These are phyloP conservation scores for Pelecanus crispus DNA, from an alignment of 2,113 vertebrate genomes.

Conservation along the genomic window DNA sequence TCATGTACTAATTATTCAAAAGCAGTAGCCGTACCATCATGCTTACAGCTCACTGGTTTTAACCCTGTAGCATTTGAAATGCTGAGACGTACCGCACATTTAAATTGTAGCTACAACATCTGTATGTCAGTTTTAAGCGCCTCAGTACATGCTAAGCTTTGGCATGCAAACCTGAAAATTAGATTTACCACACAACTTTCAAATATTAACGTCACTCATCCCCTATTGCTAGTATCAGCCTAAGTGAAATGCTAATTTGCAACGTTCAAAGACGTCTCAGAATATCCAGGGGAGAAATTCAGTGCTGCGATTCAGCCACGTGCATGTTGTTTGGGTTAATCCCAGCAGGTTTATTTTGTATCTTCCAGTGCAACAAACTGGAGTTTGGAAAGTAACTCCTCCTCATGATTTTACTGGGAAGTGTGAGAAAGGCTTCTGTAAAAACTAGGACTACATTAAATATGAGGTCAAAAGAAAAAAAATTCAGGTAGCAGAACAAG, in stretches of 20 bases:
- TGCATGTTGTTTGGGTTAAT: neutral
- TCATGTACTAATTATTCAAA: neutral
- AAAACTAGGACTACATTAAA: neutral
- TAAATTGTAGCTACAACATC: neutral
- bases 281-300: neutral
- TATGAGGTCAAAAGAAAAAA: neutral
- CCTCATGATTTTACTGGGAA: neutral
- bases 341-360: neutral
- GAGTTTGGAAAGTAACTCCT: neutral
- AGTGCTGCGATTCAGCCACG: neutral
- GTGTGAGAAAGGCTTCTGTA: neutral
- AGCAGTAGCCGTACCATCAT: neutral
- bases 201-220: neutral
- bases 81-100: neutral
- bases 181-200: neutral
- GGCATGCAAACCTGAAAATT: neutral
- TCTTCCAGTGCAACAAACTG: neutral
- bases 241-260: neutral
- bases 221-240: neutral
- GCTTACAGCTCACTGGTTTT: neutral
- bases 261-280: neutral
- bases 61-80: neutral
- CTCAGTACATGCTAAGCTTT: neutral
- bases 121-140: neutral
- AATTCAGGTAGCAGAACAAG: neutral